Conservation (phyloP, 2,888 invertebrate species). For the Rhimphoctona megacephalus region DNA sequence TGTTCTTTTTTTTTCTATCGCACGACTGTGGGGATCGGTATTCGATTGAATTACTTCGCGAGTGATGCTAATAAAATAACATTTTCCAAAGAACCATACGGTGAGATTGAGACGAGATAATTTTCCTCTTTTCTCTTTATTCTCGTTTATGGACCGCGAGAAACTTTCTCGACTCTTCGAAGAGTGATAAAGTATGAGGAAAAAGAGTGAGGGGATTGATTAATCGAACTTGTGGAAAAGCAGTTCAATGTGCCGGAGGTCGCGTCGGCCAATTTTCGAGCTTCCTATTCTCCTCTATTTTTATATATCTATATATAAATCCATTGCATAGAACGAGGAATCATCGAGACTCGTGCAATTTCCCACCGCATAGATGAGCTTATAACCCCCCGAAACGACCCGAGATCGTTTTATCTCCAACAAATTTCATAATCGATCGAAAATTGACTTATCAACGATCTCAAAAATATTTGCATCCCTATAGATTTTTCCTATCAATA, state of each 20-base stretch:
- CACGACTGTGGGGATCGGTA: neutral
- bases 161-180: slow-evolving; percentile 37
- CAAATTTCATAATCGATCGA: slow-evolving; percentile 39
- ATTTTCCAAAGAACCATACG: slow-evolving; percentile 30
- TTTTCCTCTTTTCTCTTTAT: slow-evolving; percentile 19
- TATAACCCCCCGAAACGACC: slow-evolving; percentile 4
- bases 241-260: slow-evolving; percentile 48
- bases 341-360: slow-evolving; percentile 30
- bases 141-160: slow-evolving; percentile 31
- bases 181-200: slow-evolving; percentile 4
- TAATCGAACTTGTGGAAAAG: slow-evolving; percentile 59
- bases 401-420: slow-evolving; percentile 23
- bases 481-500: neutral
- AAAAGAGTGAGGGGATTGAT: slow-evolving; percentile 51
- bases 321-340: neutral
- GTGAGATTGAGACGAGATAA: slow-evolving; percentile 16
- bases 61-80: slow-evolving; percentile 51
- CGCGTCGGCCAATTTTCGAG: slow-evolving; percentile 48
- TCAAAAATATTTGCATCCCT: neutral
- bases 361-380: slow-evolving; percentile 36
- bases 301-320: neutral
- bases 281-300: slow-evolving; percentile 11
- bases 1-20: neutral
- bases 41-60: neutral
- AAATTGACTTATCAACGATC: slow-evolving; percentile 23